A percentile compares a stretch with the other conserved stretches of the same genome.
phyloP scores from a whole-genome alignment of 2,113 vertebrate species.

The Choloepus hoffmanni region DNA sequence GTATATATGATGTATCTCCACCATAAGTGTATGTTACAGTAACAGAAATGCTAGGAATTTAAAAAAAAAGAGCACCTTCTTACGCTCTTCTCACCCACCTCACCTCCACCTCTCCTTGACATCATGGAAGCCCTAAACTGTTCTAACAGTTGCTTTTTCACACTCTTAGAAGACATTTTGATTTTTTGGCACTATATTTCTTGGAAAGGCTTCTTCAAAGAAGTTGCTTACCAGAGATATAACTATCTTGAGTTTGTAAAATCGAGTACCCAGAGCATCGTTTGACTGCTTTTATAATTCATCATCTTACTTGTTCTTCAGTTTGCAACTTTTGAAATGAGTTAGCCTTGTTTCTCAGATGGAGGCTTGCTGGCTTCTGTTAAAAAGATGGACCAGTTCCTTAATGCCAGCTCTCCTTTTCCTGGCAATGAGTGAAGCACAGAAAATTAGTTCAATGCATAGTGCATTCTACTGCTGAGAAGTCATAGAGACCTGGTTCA shows the following conservation, averaged over 20 bases:
- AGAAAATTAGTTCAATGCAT: not conserved
- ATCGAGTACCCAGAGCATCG: not conserved
- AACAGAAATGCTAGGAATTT: not conserved
- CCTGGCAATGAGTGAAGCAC: not conserved
- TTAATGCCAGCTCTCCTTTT: not conserved
- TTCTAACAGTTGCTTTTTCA: not conserved
- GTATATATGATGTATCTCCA: not conserved
- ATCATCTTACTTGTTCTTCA: not conserved
- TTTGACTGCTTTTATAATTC: slow-evolving; percentile 41
- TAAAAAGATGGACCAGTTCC: not conserved
- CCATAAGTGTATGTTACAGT: not conserved
- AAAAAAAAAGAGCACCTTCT: not conserved
- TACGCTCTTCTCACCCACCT: not conserved
- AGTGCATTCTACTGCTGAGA: not conserved
- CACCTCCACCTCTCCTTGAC: not conserved
- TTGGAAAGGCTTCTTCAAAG: not conserved
- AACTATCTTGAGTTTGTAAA: slow-evolving; percentile 37
- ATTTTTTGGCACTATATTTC: slow-evolving; percentile 53
- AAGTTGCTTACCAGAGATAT: slow-evolving; percentile 29
- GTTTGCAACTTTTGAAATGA: not conserved
- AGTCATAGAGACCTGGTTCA: fast-evolving
- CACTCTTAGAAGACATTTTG: slow-evolving; percentile 28
- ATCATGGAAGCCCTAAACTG: not conserved
- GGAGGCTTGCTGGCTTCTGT: not conserved
- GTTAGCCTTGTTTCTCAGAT: slow-evolving; percentile 50